These are phyloP conservation scores for Cossypha niveicapilla DNA, from an alignment of 2,797 vertebrate species.

Conservation along the genomic window DNA sequence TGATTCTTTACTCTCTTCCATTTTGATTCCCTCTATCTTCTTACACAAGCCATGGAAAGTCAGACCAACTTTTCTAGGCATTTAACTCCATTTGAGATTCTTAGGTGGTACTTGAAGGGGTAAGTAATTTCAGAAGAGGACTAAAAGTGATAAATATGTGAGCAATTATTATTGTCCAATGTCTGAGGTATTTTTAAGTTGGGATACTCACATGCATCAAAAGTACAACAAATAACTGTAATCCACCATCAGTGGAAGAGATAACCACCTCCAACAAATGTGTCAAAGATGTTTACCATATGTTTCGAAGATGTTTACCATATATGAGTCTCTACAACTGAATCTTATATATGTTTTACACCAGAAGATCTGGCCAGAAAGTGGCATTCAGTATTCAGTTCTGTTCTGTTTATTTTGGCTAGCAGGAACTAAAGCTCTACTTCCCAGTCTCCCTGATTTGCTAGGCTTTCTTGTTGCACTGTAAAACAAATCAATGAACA, in stretches of 20 bases:
- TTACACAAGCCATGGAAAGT: not conserved
- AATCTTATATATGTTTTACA: not conserved
- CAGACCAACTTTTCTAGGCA: not conserved
- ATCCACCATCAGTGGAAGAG: not conserved
- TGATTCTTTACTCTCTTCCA: not conserved
- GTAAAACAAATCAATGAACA: not conserved
- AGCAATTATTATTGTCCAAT: not conserved
- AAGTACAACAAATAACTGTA: not conserved
- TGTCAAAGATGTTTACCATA: not conserved
- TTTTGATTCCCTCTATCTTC: not conserved
- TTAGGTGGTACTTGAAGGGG: not conserved
- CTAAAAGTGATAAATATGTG: not conserved
- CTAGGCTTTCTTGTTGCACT: not conserved
- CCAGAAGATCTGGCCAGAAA: not conserved
- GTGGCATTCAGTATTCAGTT: not conserved
- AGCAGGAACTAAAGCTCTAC: not conserved
- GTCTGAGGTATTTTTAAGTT: not conserved
- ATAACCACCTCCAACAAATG: not conserved
- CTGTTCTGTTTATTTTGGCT: not conserved
- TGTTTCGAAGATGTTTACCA: not conserved
- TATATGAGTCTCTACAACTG: not conserved
- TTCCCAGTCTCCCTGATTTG: not conserved
- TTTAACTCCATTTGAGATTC: not conserved
- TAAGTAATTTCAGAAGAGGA: not conserved
- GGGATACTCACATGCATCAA: not conserved